A percentile compares a stretch with the other conserved stretches of the same genome.
These are phyloP conservation scores for Calonectris borealis DNA, from an alignment of 2,113 vertebrate species.

Conservation along the genomic window DNA sequence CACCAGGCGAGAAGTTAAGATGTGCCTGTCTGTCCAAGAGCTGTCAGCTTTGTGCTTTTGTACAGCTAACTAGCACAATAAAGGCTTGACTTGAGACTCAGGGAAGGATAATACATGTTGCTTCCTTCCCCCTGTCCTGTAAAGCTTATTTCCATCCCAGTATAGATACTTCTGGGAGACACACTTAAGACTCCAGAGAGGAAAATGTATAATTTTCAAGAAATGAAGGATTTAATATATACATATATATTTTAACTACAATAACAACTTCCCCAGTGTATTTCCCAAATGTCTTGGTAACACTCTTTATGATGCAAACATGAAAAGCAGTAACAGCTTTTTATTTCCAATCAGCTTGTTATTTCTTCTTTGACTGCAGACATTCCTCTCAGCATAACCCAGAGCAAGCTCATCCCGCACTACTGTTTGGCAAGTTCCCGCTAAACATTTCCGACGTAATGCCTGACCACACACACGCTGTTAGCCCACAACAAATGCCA, in stretches of 20 bases:
- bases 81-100: not conserved
- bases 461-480: fast-evolving
- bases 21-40: not conserved
- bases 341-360: constrained; percentile 5
- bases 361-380: not conserved
- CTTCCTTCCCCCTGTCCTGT: not conserved
- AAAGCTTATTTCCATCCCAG: not conserved
- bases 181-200: not conserved
- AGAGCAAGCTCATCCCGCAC: not conserved
- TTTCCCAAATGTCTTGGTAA: not conserved
- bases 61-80: not conserved
- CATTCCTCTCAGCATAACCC: not conserved
- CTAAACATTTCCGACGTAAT: fast-evolving
- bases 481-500: not conserved
- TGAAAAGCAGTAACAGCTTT: not conserved
- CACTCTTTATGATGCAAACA: not conserved
- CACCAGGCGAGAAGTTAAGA: not conserved
- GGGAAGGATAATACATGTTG: not conserved
- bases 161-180: not conserved
- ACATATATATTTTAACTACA: not conserved
- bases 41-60: not conserved
- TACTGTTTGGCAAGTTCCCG: not conserved
- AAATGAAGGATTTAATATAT: not conserved
- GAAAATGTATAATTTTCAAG: not conserved
- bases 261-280: not conserved